A percentile compares a stretch with the other conserved stretches of the same genome.
phyloP scores from a whole-genome alignment of 1,140 invertebrate species.

The Papilio xuthus region DNA sequence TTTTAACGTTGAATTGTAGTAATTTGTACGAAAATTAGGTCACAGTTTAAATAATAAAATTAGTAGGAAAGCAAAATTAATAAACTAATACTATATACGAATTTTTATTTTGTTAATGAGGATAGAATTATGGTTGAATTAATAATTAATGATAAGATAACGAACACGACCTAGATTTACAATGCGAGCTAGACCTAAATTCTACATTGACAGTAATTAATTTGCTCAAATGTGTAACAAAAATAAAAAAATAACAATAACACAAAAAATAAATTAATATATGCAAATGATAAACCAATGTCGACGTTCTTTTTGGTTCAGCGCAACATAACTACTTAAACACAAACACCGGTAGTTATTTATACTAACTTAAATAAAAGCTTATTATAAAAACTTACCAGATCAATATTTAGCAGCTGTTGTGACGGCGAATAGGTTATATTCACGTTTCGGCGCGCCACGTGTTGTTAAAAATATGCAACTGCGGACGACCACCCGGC shows the following conservation, averaged over 20 bases:
- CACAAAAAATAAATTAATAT: background rate
- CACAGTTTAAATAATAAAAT: background rate
- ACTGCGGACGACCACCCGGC: slow-evolving; percentile 48
- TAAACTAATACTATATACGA: background rate
- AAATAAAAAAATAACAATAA: background rate
- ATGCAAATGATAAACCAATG: background rate
- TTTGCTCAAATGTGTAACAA: background rate
- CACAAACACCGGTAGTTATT: background rate
- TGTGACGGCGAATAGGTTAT: slow-evolving; percentile 52
- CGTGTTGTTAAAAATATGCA: slow-evolving; percentile 63
- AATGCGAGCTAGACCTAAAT: background rate
- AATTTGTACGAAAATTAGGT: background rate
- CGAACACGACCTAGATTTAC: background rate
- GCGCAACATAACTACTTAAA: background rate
- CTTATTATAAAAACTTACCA: slow-evolving; percentile 25
- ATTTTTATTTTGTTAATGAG: background rate
- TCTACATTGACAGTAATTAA: background rate
- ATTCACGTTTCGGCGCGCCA: slow-evolving; percentile 55
- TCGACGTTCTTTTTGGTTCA: background rate
- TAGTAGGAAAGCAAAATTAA: background rate
- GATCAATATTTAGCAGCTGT: slow-evolving; percentile 19
- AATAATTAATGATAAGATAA: slow-evolving; percentile 18
- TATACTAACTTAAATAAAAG: background rate
- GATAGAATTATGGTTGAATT: background rate
- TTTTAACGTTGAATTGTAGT: background rate